Base-by-base conservation (phyloP, 1,140 invertebrate species). In the Caerostris darwini region DNA sequence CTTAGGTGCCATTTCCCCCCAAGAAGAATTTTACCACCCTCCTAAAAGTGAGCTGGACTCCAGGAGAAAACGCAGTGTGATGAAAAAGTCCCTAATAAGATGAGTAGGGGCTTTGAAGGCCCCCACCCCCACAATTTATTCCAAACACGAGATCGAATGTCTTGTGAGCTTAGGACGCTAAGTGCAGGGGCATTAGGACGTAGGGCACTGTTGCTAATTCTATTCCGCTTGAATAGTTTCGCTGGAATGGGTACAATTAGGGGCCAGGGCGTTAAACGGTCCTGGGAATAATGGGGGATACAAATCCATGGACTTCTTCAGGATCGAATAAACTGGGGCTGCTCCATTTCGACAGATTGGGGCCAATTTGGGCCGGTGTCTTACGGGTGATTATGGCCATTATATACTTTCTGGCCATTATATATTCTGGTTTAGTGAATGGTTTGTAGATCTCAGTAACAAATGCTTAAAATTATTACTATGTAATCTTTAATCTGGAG, bases 81-180 rank as follows among this genome's bases (percentile, higher is more conserved):
- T 53, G 71, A 34, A 77, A 77, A 77, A 77, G 71, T 77, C 71
- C 53, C 50, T 50, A 53, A 77, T 77, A 77, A 77, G 71, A 53
- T 77, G 71, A 77, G 71, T 10, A 19, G 34, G 5, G 69, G 19
- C 50, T 50, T 4, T 4, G 69, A 77, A 50, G 34, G 34, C 34
- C 34, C 71, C 7, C 34, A 3, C 34, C 7, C 34, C 10, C 34
- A 53, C 71, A 53, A 50, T 53, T 77, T 77, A 77, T 77, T 77
- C 71, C 34, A 34, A 34, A 67, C 61, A 67, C 2, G 12, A n/a
- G 61, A 53, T 77, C 71, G 19, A 50, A 53, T 77, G 71, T 77
- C 50, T 34, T 34, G 34, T 34, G 10, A 3, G 34, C 8, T 77
- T 77, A 77, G 71, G 71, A 34, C 71, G 34, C 50, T 77, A 71